Evolutionary conservation across 1,140 invertebrate species (phyloP).

Genomic region (Hypothenemus hampei): DNA sequence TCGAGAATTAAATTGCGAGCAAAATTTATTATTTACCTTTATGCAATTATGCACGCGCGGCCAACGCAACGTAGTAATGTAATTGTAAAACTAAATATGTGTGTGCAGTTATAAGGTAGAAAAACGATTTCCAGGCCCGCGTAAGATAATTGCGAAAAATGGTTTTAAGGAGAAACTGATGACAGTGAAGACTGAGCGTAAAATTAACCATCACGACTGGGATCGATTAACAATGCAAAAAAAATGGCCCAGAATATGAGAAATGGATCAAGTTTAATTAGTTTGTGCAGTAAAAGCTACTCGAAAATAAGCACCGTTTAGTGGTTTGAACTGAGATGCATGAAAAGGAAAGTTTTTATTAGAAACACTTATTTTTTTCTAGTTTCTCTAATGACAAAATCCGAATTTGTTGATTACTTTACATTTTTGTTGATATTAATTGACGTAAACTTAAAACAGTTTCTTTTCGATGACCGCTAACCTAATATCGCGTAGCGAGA

Average conservation of each 20-base stretch:
- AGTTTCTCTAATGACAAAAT: neutral
- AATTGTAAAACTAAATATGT: too few relatives aligned
- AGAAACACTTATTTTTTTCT: neutral
- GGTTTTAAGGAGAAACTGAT: neutral
- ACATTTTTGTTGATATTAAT: too few relatives aligned
- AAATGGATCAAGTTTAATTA: conserved; percentile 12
- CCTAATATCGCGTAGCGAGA: too few relatives aligned
- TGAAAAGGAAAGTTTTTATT: conserved; percentile 10
- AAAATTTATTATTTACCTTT: conserved; percentile 6
- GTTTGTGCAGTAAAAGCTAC: neutral
- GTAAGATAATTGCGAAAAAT: neutral
- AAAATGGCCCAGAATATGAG: conserved; percentile 6
- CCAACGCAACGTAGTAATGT: too few relatives aligned
- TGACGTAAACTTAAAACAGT: too few relatives aligned
- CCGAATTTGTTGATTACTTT: too few relatives aligned
- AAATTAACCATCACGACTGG: neutral
- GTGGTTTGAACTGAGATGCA: neutral
- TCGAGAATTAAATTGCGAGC: neutral
- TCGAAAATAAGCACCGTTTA: neutral
- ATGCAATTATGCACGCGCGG: neutral
- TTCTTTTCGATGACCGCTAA: too few relatives aligned
- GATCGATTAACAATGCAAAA: neutral
- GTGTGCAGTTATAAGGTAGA: too few relatives aligned
- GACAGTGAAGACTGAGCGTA: neutral
- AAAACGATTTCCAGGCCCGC: neutral